These are phyloP conservation scores for Mus spretus DNA, from an alignment of 2,797 vertebrate genomes.

Conservation along the genomic window DNA sequence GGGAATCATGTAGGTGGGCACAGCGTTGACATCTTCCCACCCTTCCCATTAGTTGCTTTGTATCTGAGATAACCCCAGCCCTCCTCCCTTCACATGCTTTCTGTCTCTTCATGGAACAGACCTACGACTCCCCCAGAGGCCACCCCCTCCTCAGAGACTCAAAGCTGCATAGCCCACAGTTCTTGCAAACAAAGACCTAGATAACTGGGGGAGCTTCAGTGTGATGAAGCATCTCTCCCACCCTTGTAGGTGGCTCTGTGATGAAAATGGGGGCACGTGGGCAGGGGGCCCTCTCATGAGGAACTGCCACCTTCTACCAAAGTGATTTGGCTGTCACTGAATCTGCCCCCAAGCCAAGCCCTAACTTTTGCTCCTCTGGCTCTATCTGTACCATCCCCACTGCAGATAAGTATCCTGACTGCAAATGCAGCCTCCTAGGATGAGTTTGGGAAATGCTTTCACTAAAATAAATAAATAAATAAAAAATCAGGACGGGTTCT, in stretches of 20 bases:
- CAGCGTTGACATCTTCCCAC: neutral
- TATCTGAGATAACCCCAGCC: slow-evolving; percentile 23
- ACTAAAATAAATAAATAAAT: neutral
- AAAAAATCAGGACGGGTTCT: neutral
- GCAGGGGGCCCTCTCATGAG: neutral
- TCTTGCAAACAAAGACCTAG: slow-evolving; percentile 28
- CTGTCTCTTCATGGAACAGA: slow-evolving; percentile 31
- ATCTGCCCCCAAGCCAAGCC: neutral
- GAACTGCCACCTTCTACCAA: neutral
- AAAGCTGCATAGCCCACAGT: slow-evolving; percentile 2
- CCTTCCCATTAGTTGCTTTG: neutral
- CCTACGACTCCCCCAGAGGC: neutral
- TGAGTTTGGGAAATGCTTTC: neutral
- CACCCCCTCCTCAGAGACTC: neutral
- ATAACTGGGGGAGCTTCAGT: neutral
- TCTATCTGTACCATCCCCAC: neutral
- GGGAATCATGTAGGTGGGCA: slow-evolving; percentile 40
- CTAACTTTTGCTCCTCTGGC: neutral
- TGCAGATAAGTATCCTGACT: neutral
- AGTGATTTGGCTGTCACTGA: slow-evolving; percentile 23
- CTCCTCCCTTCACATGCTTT: slow-evolving; percentile 2
- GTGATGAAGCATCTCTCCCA: neutral
- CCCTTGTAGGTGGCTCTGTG: neutral
- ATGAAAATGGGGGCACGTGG: neutral
- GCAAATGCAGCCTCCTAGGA: slow-evolving; percentile 6